Evolutionary conservation across 2,888 invertebrate species (phyloP).

Genomic region (Synanthedon tipuliformis): DNA sequence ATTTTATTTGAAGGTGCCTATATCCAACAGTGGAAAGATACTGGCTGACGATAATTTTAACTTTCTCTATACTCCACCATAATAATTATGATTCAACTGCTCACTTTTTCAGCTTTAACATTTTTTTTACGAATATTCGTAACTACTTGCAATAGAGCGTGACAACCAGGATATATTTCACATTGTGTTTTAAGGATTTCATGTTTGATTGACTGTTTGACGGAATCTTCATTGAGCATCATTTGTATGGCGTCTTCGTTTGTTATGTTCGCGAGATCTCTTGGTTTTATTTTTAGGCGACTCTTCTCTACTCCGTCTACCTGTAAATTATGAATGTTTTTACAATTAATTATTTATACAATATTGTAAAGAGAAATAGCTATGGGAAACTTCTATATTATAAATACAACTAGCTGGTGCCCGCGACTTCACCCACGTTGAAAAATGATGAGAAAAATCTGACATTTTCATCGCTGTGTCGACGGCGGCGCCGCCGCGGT

Average conservation of each 20-base stretch:
- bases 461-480: no score
- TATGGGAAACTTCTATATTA: no score
- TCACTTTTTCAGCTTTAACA: constrained; percentile 7
- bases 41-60: no score
- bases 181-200: constrained; percentile 44
- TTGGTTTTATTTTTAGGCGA: constrained; percentile 46
- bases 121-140: constrained; percentile 29
- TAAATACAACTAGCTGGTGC: no score
- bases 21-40: no score
- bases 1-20: no score
- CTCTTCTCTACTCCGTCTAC: constrained; percentile 57
- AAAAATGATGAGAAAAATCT: no score
- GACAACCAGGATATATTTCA: constrained; percentile 50
- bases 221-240: constrained; percentile 37
- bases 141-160: constrained; percentile 51
- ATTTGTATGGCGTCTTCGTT: constrained; percentile 43
- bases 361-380: no score
- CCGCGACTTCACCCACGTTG: no score
- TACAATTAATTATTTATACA: background rate
- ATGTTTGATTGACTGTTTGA: constrained; percentile 32
- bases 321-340: constrained; percentile 22
- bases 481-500: no score
- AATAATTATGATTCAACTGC: background rate
- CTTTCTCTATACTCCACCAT: no score
- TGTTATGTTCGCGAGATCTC: constrained; percentile 32